Conservation (phyloP, 2,888 invertebrate genomes). For the Microchrysa polita region DNA sequence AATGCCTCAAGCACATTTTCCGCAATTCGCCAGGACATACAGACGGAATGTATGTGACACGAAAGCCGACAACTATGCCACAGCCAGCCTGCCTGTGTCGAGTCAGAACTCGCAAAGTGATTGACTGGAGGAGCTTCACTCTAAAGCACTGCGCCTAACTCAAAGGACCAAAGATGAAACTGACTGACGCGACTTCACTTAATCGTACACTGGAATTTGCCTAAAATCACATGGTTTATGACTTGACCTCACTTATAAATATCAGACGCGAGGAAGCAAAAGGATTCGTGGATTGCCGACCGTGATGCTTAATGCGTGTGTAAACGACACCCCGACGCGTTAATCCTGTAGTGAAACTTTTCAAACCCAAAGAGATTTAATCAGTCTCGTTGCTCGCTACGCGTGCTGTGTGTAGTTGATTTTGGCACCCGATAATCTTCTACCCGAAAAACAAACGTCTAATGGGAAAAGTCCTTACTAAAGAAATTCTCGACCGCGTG, state of each 20-base stretch:
- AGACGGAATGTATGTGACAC: neutral
- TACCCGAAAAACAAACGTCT: constrained; percentile 21
- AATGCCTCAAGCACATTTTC: constrained; percentile 32
- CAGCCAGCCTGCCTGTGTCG: too few relatives aligned
- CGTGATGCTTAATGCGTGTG: neutral
- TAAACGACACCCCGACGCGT: constrained; percentile 27
- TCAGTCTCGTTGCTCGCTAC: neutral
- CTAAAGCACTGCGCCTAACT: neutral
- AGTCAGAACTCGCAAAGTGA: neutral
- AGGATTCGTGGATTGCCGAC: too few relatives aligned
- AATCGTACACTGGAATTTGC: constrained; percentile 3
- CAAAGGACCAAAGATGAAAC: neutral
- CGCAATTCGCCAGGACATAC: constrained; percentile 3
- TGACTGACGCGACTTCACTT: constrained; percentile 7
- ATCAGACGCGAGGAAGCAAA: neutral
- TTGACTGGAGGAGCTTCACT: too few relatives aligned
- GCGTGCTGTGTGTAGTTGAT: constrained; percentile 5
- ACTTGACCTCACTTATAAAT: constrained; percentile 13
- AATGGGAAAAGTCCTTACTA: constrained; percentile 17
- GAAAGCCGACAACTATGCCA: neutral
- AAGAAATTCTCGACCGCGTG: constrained; percentile 29
- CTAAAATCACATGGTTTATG: constrained; percentile 1
- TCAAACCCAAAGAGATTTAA: constrained; percentile 13
- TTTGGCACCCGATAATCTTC: constrained; percentile 43
- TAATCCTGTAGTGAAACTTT: constrained; percentile 17